These are phyloP conservation scores for Drosophila nr. perissopoda DNA, from an alignment of 2,888 invertebrate genomes.

Conservation along the genomic window DNA sequence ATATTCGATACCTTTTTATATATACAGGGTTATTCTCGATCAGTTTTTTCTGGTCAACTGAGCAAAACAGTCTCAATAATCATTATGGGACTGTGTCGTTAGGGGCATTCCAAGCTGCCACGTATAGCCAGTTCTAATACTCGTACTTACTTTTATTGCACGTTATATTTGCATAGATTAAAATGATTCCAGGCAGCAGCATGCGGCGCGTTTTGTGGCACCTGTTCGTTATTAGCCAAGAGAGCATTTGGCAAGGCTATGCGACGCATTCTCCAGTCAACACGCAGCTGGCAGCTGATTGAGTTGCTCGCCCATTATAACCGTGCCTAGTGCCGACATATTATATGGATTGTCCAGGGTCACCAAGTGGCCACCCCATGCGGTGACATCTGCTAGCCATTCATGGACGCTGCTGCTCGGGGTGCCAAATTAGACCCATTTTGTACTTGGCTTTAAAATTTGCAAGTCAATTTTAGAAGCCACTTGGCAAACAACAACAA, in stretches of 20 bases:
- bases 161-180: conserved; percentile 9
- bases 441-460: conserved; percentile 36
- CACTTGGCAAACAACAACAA: conserved; percentile 38
- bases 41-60: background rate
- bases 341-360: conserved; percentile 11
- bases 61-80: conserved; percentile 22
- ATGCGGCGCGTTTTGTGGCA: conserved; percentile 33
- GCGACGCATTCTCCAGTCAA: background rate
- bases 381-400: conserved; percentile 2
- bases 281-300: conserved; percentile 7
- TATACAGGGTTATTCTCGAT: background rate
- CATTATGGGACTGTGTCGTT: conserved; percentile 24
- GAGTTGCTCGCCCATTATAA: background rate
- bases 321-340: conserved; percentile 10
- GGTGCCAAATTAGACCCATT: conserved; percentile 26
- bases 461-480: conserved; percentile 43
- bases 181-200: conserved; percentile 6
- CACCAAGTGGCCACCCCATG: conserved; percentile 22
- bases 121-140: conserved; percentile 24
- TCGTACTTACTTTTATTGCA: conserved; percentile 1
- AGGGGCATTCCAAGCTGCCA: conserved; percentile 18
- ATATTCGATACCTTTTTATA: background rate
- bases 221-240: conserved; percentile 58
- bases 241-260: conserved; percentile 5
- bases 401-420: background rate